Conservation (phyloP, 2,888 invertebrate genomes). For the Stenoptilia bipunctidactyla region DNA sequence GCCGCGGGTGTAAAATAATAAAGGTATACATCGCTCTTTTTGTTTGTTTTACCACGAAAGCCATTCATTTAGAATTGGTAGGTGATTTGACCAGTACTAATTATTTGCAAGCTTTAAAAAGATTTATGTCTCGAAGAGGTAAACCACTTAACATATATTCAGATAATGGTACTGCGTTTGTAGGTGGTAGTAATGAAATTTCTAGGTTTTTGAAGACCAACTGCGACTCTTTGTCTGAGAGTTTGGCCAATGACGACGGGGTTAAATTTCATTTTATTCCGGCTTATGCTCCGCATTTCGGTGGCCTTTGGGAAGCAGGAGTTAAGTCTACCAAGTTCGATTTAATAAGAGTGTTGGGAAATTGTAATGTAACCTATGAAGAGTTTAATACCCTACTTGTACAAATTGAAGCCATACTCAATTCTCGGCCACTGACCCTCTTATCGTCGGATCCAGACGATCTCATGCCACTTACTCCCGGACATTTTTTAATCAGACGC, state of each 20-base stretch:
- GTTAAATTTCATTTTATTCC: conserved; percentile 12
- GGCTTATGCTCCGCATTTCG: conserved; percentile 13
- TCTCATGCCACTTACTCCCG: conserved; percentile 10
- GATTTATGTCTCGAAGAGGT: conserved; percentile 12
- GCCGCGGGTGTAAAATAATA: conserved; percentile 5
- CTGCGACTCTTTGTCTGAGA: conserved; percentile 4
- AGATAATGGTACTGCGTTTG: conserved; percentile 11
- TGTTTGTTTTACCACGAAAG: conserved; percentile 14
- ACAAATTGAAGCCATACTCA: conserved; percentile 15
- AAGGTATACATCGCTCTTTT: conserved; percentile 13
- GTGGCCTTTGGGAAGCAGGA: conserved; percentile 12
- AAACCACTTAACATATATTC: conserved; percentile 12
- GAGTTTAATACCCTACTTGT: conserved; percentile 10
- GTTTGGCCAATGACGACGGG: conserved; percentile 6
- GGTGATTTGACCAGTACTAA: conserved; percentile 12
- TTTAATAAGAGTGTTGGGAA: conserved; percentile 12
- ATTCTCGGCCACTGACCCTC: conserved; percentile 13
- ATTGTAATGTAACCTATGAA: conserved; percentile 14
- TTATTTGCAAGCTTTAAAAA: conserved; percentile 8
- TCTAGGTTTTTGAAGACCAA: conserved; percentile 6
- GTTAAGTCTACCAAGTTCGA: conserved; percentile 12
- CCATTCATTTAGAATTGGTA: conserved; percentile 14
- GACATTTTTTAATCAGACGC: conserved; percentile 14
- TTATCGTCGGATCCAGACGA: conserved; percentile 11
- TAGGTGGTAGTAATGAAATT: conserved; percentile 10